Conservation (phyloP, 2,113 vertebrate genomes). For the Anser cygnoides region DNA sequence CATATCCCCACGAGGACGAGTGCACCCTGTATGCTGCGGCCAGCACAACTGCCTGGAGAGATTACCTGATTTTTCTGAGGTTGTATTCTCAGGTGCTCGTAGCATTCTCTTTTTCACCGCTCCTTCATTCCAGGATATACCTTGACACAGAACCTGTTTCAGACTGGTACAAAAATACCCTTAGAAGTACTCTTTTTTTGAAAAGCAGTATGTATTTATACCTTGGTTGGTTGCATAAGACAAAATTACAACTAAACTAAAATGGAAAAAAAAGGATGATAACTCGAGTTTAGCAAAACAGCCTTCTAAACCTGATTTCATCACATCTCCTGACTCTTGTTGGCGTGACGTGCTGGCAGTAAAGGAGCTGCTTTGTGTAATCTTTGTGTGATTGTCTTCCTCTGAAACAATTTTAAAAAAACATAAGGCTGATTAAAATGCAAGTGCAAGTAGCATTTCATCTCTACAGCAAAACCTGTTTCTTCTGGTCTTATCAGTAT, state of each 20-base stretch:
- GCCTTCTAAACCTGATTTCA: not conserved
- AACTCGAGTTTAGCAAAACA: not conserved
- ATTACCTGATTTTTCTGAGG: not conserved
- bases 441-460: not conserved
- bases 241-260: not conserved
- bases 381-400: not conserved
- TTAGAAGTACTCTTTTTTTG: too few species aligned
- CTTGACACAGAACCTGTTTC: not conserved
- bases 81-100: not conserved
- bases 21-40: not conserved
- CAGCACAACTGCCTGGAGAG: not conserved
- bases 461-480: conserved; percentile 17
- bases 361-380: not conserved
- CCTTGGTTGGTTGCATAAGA: not conserved
- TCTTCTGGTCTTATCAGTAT: not conserved
- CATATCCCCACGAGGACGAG: not conserved
- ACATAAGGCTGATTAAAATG: not conserved
- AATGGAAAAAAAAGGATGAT: not conserved
- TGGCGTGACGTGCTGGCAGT: not conserved
- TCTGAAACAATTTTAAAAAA: not conserved
- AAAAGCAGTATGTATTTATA: not conserved
- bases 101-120: not conserved
- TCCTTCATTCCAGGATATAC: not conserved
- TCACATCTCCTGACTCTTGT: not conserved
- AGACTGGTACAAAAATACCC: not conserved